Conservation (phyloP, 2,888 invertebrate species). For the Argynnis bischoffii region DNA sequence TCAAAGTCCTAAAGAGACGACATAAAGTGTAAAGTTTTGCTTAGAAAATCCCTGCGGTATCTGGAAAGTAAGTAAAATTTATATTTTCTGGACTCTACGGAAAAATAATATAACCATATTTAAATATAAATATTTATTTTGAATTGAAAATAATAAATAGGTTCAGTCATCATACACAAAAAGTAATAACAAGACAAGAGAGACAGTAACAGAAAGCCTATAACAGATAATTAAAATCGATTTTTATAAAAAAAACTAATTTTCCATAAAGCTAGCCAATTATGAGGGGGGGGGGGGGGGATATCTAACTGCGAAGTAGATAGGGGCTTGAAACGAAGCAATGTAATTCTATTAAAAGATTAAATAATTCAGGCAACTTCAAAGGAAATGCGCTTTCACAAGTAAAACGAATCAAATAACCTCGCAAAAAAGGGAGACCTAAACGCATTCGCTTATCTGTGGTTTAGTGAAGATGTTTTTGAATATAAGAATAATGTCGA, state of each 20-base stretch:
- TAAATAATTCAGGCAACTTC: conserved; percentile 79
- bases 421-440: conserved; percentile 57
- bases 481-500: conserved; percentile 3
- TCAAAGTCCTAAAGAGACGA: background rate
- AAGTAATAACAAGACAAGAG: background rate
- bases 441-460: conserved; percentile 59
- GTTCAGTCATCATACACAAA: background rate
- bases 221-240: conserved; percentile 10
- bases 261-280: conserved; percentile 70
- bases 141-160: too few relatives aligned
- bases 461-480: conserved; percentile 49
- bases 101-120: background rate
- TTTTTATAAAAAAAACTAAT: conserved; percentile 36
- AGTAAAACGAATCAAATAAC: conserved; percentile 76
- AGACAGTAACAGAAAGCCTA: background rate
- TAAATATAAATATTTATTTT: background rate
- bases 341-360: conserved; percentile 80
- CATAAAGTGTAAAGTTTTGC: background rate
- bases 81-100: background rate
- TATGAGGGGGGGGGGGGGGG: conserved; percentile 48
- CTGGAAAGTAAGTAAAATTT: background rate
- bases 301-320: conserved; percentile 60
- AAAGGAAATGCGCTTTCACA: conserved; percentile 78
- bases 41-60: background rate
- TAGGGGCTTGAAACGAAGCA: conserved; percentile 62